Evolutionary conservation across 1,140 invertebrate species (phyloP).

Genomic region (Arion vulgaris): DNA sequence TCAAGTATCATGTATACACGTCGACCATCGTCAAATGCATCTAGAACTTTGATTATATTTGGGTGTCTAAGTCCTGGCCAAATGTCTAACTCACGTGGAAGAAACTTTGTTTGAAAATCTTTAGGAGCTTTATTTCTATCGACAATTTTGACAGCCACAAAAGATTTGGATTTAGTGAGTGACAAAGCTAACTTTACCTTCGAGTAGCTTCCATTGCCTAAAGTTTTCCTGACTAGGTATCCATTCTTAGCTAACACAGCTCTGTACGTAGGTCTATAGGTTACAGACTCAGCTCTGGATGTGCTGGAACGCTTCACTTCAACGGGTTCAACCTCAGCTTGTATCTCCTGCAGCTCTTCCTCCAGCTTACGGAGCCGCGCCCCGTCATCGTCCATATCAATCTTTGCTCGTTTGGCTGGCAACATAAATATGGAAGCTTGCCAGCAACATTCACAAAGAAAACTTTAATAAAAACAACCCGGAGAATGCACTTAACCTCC

Average conservation of each 20-base stretch:
- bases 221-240: constrained; percentile 60
- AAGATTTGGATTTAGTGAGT: constrained; percentile 60
- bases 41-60: constrained; percentile 83
- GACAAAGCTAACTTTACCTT: constrained; percentile 69
- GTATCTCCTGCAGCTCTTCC: constrained; percentile 61
- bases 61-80: constrained; percentile 88
- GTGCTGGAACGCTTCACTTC: constrained; percentile 49
- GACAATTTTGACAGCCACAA: constrained; percentile 91
- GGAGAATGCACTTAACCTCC: constrained; percentile 88
- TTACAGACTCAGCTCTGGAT: constrained; percentile 55
- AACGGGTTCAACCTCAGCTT: constrained; percentile 64
- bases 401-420: constrained; percentile 56
- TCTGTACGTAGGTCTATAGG: constrained; percentile 65
- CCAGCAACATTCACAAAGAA: constrained; percentile 20
- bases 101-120: constrained; percentile 89
- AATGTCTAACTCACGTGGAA: constrained; percentile 91
- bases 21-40: constrained; percentile 67
- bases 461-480: constrained; percentile 88
- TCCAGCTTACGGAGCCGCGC: constrained; percentile 46
- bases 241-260: constrained; percentile 65
- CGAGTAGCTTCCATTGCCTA: constrained; percentile 69
- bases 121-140: constrained; percentile 81
- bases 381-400: constrained; percentile 51
- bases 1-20: constrained; percentile 69
- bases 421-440: constrained; percentile 50